Evolutionary conservation across 1,140 invertebrate species (phyloP).

Genomic region (Daktulosphaira vitifoliae): DNA sequence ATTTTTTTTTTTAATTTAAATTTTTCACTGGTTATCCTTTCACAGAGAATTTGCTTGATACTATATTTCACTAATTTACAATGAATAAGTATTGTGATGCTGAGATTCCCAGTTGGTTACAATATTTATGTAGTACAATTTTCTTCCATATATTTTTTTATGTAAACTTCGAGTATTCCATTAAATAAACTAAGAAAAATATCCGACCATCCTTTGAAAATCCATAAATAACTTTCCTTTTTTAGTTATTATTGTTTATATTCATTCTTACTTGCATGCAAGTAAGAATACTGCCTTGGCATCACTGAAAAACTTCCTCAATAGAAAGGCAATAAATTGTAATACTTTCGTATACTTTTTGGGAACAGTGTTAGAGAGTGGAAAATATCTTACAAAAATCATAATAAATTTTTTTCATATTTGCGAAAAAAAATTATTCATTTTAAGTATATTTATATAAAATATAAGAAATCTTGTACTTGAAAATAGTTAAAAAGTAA

Average conservation of each 20-base stretch:
- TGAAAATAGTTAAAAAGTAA: too few species aligned
- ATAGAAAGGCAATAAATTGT: slow-evolving; percentile 8
- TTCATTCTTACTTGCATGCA: background rate
- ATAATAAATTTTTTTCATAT: background rate
- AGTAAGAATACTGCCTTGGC: too few species aligned
- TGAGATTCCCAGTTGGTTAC: too few species aligned
- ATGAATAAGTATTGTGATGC: too few species aligned
- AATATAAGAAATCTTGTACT: too few species aligned
- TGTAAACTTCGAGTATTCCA: background rate
- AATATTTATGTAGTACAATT: too few species aligned
- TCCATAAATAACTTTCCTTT: slow-evolving; percentile 3
- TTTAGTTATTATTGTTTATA: slow-evolving; percentile 19
- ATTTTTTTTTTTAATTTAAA: too few species aligned
- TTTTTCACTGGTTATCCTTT: too few species aligned
- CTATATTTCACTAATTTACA: too few species aligned
- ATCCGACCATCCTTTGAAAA: background rate
- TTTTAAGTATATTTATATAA: too few species aligned
- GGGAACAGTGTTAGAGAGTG: slow-evolving; percentile 5
- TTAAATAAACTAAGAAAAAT: slow-evolving; percentile 14
- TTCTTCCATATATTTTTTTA: slow-evolving; percentile 3
- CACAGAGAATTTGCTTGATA: too few species aligned
- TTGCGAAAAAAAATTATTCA: too few species aligned
- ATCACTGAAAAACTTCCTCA: slow-evolving; percentile 18
- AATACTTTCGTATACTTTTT: background rate
- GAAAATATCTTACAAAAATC: slow-evolving; percentile 9